These are phyloP conservation scores for Polydesmus complanatus DNA, from an alignment of 2,888 invertebrate species.

Conservation along the genomic window DNA sequence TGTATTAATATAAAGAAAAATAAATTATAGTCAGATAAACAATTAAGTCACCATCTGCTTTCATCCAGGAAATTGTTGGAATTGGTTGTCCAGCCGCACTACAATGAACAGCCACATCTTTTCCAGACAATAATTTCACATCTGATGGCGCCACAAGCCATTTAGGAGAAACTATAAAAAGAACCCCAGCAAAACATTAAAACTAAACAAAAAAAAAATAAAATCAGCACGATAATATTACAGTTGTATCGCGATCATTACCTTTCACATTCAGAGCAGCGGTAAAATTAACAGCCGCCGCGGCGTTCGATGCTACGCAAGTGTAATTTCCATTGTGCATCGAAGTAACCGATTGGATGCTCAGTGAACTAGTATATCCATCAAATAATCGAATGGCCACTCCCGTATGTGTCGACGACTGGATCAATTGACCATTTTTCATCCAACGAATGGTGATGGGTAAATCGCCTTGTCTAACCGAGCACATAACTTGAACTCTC, in stretches of 20 bases:
- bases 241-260: conserved; percentile 11
- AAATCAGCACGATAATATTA: not conserved
- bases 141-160: conserved; percentile 11
- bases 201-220: not conserved
- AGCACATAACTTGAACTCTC: conserved; percentile 55
- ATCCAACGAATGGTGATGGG: conserved; percentile 62
- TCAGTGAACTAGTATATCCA: conserved; percentile 23
- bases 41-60: conserved; percentile 9
- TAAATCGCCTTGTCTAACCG: conserved; percentile 59
- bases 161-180: conserved; percentile 13
- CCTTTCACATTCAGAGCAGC: conserved; percentile 24
- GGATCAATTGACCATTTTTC: conserved; percentile 29
- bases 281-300: conserved; percentile 23
- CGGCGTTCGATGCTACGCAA: conserved; percentile 24
- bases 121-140: conserved; percentile 1
- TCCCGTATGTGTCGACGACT: conserved; percentile 24
- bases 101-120: conserved; percentile 9
- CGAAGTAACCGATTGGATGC: conserved; percentile 22
- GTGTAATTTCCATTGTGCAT: conserved; percentile 26
- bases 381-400: conserved; percentile 21
- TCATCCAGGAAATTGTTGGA: conserved; percentile 13
- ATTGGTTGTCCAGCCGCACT: conserved; percentile 12
- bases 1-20: too few species aligned
- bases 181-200: not conserved
- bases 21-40: not conserved